phyloP scores from a whole-genome alignment of 2,797 vertebrate species.

The Fratercula arctica region DNA sequence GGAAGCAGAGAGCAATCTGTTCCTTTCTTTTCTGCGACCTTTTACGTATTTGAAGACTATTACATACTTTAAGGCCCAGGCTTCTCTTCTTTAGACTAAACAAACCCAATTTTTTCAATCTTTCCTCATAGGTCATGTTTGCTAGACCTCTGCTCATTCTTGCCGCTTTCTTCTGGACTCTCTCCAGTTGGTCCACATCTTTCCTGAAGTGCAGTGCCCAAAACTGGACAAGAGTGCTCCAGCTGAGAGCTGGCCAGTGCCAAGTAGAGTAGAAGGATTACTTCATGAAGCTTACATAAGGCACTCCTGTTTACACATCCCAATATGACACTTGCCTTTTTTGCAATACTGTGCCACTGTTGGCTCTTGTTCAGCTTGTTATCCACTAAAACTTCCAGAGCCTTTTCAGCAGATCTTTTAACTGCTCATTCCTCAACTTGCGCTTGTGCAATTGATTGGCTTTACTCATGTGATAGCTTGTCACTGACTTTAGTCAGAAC shows the following conservation, averaged over 20 bases:
- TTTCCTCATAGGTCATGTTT: constrained; percentile 69
- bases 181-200: constrained; percentile 34
- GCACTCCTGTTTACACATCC: background rate
- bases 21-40: constrained; percentile 4
- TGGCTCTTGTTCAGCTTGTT: background rate
- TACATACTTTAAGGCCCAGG: constrained; percentile 23
- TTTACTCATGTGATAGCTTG: accelerated
- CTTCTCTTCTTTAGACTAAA: constrained; percentile 64
- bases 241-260: background rate
- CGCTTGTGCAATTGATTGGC: background rate
- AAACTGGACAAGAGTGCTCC: background rate
- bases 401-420: background rate
- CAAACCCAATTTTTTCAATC: constrained; percentile 54
- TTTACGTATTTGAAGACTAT: constrained; percentile 5
- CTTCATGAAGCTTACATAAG: background rate
- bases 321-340: background rate
- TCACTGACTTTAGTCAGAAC: background rate
- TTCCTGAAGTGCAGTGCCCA: constrained; percentile 12
- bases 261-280: background rate
- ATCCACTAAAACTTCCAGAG: background rate
- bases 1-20: background rate
- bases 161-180: constrained; percentile 56
- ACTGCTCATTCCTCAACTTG: background rate
- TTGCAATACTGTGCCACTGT: background rate
- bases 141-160: constrained; percentile 60